Conservation (phyloP, 2,888 invertebrate genomes). For the Tipula vernalis region DNA sequence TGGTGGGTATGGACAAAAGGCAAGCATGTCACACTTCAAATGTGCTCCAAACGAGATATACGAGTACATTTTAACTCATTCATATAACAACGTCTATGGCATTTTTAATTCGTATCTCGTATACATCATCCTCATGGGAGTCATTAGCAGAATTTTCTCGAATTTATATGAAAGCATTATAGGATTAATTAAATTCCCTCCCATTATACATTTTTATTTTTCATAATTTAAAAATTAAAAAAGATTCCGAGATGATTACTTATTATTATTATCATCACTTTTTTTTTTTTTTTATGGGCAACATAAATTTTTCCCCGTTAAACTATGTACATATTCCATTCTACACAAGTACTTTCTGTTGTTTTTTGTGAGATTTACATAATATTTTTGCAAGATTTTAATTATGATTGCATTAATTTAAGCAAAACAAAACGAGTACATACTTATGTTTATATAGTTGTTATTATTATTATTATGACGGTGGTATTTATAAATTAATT, state of each 20-base stretch:
- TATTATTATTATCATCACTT: background rate
- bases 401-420: background rate
- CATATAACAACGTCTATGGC: no score
- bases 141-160: background rate
- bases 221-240: background rate
- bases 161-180: background rate
- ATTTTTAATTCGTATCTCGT: background rate
- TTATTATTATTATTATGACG: background rate
- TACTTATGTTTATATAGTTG: background rate
- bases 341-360: background rate
- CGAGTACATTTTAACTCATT: no score
- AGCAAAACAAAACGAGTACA: background rate
- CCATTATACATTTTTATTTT: background rate
- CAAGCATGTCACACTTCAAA: no score
- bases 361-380: background rate
- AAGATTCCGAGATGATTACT: background rate
- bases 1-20: background rate
- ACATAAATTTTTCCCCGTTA: background rate
- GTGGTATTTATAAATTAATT: background rate
- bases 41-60: no score
- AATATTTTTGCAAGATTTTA: background rate
- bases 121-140: background rate
- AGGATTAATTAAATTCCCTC: background rate
- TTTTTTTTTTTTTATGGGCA: background rate
- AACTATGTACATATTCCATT: background rate